Conservation (phyloP, 2,888 invertebrate genomes). For the Tenthredo livida region DNA sequence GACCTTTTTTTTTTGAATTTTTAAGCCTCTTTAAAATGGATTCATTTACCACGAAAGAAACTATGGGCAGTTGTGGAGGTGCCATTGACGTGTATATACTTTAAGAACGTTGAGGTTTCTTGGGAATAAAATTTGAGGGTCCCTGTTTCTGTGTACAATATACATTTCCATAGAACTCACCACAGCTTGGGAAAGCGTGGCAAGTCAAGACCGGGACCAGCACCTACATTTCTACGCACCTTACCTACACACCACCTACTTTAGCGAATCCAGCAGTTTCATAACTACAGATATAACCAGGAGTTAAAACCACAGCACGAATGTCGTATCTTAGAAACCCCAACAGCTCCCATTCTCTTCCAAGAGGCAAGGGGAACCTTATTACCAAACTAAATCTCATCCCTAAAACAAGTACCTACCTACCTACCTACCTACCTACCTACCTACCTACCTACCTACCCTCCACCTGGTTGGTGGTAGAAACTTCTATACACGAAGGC, state of each 20-base stretch:
- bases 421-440: slow-evolving; percentile 51
- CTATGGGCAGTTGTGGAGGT: background rate
- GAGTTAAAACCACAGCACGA: slow-evolving; percentile 77
- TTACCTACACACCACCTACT: slow-evolving; percentile 54
- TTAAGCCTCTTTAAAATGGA: background rate
- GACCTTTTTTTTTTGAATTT: background rate
- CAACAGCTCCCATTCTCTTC: slow-evolving; percentile 62
- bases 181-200: slow-evolving; percentile 28
- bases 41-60: background rate
- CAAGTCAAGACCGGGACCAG: slow-evolving; percentile 39
- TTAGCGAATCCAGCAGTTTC: slow-evolving; percentile 73
- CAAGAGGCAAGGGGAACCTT: slow-evolving; percentile 71
- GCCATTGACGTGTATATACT: background rate
- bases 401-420: slow-evolving; percentile 70
- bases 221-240: slow-evolving; percentile 36
- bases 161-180: slow-evolving; percentile 45
- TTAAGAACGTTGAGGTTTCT: background rate
- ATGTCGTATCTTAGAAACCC: slow-evolving; percentile 75
- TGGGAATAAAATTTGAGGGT: slow-evolving; percentile 38
- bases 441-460: slow-evolving; percentile 51
- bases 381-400: slow-evolving; percentile 76
- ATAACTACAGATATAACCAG: slow-evolving; percentile 75
- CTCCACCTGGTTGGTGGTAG: background rate
- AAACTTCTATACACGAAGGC: slow-evolving; percentile 43
- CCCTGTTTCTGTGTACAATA: slow-evolving; percentile 39